These are phyloP conservation scores for Microdon myrmicae DNA, from an alignment of 2,888 invertebrate genomes.

Conservation along the genomic window DNA sequence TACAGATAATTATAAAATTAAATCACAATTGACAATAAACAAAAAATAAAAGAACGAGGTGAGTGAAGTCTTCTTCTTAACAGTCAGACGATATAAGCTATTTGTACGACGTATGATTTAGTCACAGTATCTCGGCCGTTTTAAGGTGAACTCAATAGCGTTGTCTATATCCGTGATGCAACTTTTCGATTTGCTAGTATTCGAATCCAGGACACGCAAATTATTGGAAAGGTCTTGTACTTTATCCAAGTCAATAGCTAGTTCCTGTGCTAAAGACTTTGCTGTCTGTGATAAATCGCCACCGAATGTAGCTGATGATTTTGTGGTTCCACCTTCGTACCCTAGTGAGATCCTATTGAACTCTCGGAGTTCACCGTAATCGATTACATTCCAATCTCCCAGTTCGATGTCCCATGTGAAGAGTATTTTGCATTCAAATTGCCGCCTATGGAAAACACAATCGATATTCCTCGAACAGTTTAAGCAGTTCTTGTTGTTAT, in stretches of 20 bases:
- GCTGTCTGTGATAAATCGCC: slow-evolving; percentile 60
- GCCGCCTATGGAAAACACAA: slow-evolving; percentile 63
- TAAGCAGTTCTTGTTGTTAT: slow-evolving; percentile 58
- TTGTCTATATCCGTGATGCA: slow-evolving; percentile 63
- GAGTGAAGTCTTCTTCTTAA: slow-evolving; percentile 47
- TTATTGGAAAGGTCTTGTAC: slow-evolving; percentile 62
- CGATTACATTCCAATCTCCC: slow-evolving; percentile 65
- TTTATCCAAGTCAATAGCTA: slow-evolving; percentile 57
- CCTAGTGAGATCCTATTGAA: slow-evolving; percentile 55
- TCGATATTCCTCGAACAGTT: slow-evolving; percentile 63
- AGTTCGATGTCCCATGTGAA: slow-evolving; percentile 66
- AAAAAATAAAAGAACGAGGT: too few relatives aligned
- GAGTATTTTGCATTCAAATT: slow-evolving; percentile 65
- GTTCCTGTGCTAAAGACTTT: slow-evolving; percentile 61
- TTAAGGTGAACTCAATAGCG: slow-evolving; percentile 65
- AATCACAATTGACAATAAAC: too few relatives aligned
- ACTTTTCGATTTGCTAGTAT: slow-evolving; percentile 64
- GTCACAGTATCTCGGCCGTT: slow-evolving; percentile 54
- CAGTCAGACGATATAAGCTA: slow-evolving; percentile 37
- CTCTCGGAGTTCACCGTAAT: slow-evolving; percentile 65
- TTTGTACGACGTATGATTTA: too few relatives aligned
- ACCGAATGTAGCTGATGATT: slow-evolving; percentile 43
- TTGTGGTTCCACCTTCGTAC: slow-evolving; percentile 54
- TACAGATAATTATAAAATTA: too few relatives aligned
- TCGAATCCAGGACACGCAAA: slow-evolving; percentile 63